Conservation (phyloP, 1,140 invertebrate genomes). For the Argopecten irradians region DNA sequence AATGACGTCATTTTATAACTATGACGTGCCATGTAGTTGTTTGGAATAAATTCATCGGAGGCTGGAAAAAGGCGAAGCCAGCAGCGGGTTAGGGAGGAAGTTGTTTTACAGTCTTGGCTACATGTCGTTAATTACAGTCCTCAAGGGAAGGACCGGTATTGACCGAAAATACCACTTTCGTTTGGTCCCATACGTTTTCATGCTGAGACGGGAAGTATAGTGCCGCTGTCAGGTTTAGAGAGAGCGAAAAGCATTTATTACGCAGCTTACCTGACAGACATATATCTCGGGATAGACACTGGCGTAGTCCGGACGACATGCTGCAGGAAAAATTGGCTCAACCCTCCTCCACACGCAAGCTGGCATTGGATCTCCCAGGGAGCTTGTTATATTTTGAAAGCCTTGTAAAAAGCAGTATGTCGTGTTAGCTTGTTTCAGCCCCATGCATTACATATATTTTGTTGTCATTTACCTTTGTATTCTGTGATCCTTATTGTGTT, state of each 20-base stretch:
- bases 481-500: not conserved
- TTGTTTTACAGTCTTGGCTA: slow-evolving; percentile 1
- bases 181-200: not conserved
- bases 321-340: not conserved
- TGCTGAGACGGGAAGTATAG: not conserved
- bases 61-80: slow-evolving; percentile 1
- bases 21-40: not conserved
- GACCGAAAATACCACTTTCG: slow-evolving; percentile 1
- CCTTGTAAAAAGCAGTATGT: not conserved
- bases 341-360: slow-evolving; percentile 19
- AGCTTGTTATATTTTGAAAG: not conserved
- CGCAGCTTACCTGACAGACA: slow-evolving; percentile 12
- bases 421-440: not conserved
- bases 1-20: not conserved
- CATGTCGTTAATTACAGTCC: slow-evolving; percentile 15
- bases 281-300: slow-evolving; percentile 2
- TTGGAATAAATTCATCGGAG: not conserved
- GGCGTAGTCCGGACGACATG: not conserved
- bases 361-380: not conserved
- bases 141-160: slow-evolving; percentile 4
- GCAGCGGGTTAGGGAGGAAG: not conserved
- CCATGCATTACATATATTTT: not conserved
- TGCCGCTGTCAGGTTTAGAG: slow-evolving; percentile 14
- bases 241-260: slow-evolving; percentile 22
- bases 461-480: not conserved